A percentile compares a stretch with the other conserved stretches of the same genome.
phyloP scores from a whole-genome alignment of 2,797 vertebrate species.

The Poeciliopsis gracilis region DNA sequence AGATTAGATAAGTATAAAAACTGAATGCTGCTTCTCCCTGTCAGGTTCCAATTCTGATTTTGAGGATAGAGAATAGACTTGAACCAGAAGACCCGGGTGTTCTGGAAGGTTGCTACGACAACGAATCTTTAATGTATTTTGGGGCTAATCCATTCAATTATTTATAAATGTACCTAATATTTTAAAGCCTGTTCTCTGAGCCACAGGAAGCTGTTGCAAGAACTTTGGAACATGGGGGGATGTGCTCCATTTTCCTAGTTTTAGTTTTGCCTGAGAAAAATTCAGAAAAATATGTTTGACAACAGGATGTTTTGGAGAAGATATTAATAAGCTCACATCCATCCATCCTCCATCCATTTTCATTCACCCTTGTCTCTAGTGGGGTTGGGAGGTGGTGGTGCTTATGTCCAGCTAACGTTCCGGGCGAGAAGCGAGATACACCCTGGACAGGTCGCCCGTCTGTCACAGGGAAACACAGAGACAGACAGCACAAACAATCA shows the following conservation, averaged over 20 bases:
- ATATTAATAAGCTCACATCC: background rate
- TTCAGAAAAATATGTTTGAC: background rate
- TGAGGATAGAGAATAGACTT: background rate
- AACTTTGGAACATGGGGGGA: background rate
- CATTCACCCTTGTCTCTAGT: too few relatives aligned
- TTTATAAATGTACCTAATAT: background rate
- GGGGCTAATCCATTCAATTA: background rate
- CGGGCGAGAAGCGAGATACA: too few relatives aligned
- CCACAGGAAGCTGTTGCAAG: background rate
- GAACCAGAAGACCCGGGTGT: background rate
- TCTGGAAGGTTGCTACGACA: background rate
- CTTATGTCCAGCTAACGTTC: too few relatives aligned
- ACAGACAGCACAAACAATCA: too few relatives aligned
- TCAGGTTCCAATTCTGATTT: background rate
- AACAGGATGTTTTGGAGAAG: background rate
- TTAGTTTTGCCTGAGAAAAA: background rate
- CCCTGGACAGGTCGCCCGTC: too few relatives aligned
- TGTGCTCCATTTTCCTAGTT: background rate
- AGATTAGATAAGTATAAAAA: background rate
- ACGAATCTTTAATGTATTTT: background rate
- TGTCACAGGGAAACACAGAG: too few relatives aligned
- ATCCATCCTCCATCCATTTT: too few relatives aligned
- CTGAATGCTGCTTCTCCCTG: background rate
- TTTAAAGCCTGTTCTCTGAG: background rate
- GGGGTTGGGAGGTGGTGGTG: too few relatives aligned